Base-by-base conservation (phyloP, 2,888 invertebrate species). In the Pyrgus malvae region DNA sequence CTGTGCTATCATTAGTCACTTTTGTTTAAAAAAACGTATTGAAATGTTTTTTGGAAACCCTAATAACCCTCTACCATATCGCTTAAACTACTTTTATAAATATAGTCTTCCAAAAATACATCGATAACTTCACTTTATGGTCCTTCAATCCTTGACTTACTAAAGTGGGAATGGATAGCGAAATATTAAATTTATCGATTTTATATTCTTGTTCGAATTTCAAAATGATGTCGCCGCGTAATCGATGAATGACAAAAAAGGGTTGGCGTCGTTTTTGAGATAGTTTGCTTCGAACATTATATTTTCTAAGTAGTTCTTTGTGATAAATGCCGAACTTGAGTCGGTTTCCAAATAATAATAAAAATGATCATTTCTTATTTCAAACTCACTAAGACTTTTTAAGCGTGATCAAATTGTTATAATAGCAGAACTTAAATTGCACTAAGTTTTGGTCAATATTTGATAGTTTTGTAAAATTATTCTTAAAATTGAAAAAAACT, bases 1-100 rank as follows among this genome's bases (percentile, higher is more conserved):
- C 84, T 74, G 86, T 78, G 62, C 74, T 70, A 65, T 80, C 74
- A 87, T 88, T 87, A 85, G 67, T 58, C 66, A 58, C 67, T 51
- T 41, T 48, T 27, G 40, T 44, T 31, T 29, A 54, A 44, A 40
- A 50, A 46, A 41, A 41, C 41, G 25, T 14, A 53, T 41, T 33
- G 29, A 42, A 38, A 19, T 14, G 42, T 44, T 29, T 53, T 48
- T 48, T 45, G 21, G 37, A 45, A 53, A 45, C 51, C 17, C 35
- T 44, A 38, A 48, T 51, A 35, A 25, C 35, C 50, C 23, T 19
- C 3, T 16, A 27, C 35, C 19, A 14, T n/a, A 2, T 7, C 9
- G 1, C 21, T 29, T 12, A n/a, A 8, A 11, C 7, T 2, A 5
- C 9, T 14, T 9, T 23, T 12, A 25, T 25, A 19, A 31, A 11